A percentile compares a stretch with the other conserved stretches of the same genome.
Evolutionary conservation across 1,140 invertebrate genomes (phyloP).

Genomic region (Odontomachus brunneus): DNA sequence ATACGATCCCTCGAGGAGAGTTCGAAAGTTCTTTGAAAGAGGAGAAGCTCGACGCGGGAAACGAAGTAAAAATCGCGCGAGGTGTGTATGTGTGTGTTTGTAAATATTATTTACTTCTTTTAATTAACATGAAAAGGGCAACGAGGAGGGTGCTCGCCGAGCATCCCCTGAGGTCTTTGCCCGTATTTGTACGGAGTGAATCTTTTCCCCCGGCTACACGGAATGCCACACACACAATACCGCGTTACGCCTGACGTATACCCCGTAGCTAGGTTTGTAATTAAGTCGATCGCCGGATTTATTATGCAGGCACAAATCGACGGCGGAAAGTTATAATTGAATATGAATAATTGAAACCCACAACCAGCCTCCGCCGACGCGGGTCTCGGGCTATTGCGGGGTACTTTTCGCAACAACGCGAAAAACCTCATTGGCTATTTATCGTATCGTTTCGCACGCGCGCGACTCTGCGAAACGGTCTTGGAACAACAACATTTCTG

Average conservation of each 20-base stretch:
- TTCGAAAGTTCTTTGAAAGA: background rate
- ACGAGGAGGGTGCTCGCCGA: constrained; percentile 26
- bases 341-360: constrained; percentile 70
- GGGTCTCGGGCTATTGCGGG: no score
- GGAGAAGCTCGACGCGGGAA: background rate
- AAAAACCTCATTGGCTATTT: constrained; percentile 49
- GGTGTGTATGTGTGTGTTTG: constrained; percentile 26
- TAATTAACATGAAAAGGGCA: constrained; percentile 61
- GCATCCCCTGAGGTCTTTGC: constrained; percentile 24
- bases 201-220: constrained; percentile 41
- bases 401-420: constrained; percentile 48
- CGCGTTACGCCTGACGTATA: constrained; percentile 37
- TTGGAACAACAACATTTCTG: constrained; percentile 18
- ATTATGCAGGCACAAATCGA: constrained; percentile 64
- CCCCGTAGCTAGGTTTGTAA: constrained; percentile 55
- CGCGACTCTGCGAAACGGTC: background rate
- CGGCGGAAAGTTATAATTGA: constrained; percentile 70
- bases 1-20: background rate
- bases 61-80: constrained; percentile 23
- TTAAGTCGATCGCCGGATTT: constrained; percentile 64
- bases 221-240: constrained; percentile 50
- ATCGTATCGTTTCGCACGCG: background rate
- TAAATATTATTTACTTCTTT: constrained; percentile 55
- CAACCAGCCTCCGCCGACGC: background rate
- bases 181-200: constrained; percentile 62